phyloP scores from a whole-genome alignment of 2,113 vertebrate genomes.

The Xenopus borealis region DNA sequence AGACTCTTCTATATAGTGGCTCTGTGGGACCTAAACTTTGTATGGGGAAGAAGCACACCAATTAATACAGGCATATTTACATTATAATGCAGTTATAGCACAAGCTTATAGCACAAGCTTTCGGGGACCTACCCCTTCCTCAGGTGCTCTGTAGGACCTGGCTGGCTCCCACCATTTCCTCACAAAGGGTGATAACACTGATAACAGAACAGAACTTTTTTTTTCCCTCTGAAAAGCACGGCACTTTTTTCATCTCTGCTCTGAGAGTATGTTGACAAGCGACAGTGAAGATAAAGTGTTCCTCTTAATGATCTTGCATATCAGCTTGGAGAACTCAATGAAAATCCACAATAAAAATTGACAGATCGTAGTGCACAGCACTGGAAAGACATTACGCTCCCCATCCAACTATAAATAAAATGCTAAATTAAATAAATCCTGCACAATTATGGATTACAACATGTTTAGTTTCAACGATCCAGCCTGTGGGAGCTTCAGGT shows the following conservation, averaged over 20 bases:
- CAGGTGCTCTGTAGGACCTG: no score
- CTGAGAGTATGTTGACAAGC: constrained; percentile 22
- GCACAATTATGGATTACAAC: constrained; percentile 75
- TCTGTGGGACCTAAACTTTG: no score
- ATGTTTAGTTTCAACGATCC: constrained; percentile 70
- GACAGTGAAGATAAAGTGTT: constrained; percentile 38
- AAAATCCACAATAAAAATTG: constrained; percentile 75
- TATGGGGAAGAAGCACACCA: no score
- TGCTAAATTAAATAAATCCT: constrained; percentile 75
- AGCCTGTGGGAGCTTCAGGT: constrained; percentile 45
- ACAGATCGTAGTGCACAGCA: constrained; percentile 57
- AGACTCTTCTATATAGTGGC: no score
- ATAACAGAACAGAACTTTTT: no score
- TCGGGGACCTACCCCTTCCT: no score
- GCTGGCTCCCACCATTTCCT: no score
- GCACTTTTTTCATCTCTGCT: constrained; percentile 6
- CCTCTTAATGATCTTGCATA: constrained; percentile 51
- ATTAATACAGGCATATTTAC: no score
- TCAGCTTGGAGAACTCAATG: constrained; percentile 67
- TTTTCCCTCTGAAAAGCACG: no score
- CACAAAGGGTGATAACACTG: no score
- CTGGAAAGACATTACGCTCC: constrained; percentile 71
- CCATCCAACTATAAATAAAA: constrained; percentile 72
- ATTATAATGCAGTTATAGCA: no score
- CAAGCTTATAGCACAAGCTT: no score